Percentiles rank a stretch among this genome's conserved stretches.
Evolutionary conservation across 2,113 vertebrate genomes (phyloP).

Genomic region (Harpagus bidentatus): DNA sequence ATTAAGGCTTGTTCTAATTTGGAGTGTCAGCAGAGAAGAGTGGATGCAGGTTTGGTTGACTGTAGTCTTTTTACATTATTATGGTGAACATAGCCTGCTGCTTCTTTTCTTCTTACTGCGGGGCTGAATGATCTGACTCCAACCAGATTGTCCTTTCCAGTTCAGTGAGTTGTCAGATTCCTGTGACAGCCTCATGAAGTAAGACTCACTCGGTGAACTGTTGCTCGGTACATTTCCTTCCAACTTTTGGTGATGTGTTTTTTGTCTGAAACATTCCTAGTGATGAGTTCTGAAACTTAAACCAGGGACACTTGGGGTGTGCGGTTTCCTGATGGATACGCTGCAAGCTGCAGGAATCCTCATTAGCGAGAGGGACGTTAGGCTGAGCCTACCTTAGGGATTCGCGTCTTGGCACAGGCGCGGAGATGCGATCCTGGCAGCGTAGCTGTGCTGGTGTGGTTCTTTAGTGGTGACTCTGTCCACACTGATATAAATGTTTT

Average conservation of each 20-base stretch:
- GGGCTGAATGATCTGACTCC: not conserved
- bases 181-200: not conserved
- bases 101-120: not conserved
- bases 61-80: not conserved
- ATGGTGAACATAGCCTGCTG: fast-evolving
- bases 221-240: not conserved
- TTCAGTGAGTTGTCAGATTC: not conserved
- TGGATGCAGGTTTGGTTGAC: not conserved
- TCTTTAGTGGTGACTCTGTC: not conserved
- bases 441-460: not conserved
- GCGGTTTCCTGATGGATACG: not conserved
- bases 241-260: not conserved
- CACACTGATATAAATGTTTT: fast-evolving
- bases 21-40: not conserved
- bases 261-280: not conserved
- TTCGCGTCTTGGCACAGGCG: fast-evolving
- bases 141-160: not conserved
- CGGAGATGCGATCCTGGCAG: not conserved
- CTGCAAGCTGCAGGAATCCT: not conserved
- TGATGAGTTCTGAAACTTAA: fast-evolving
- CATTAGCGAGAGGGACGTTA: fast-evolving
- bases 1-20: fast-evolving
- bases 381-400: not conserved
- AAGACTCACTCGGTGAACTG: not conserved
- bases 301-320: fast-evolving